Percentiles rank a stretch among this genome's conserved stretches.
phyloP scores from a whole-genome alignment of 1,140 invertebrate species.

The Sipha flava region DNA sequence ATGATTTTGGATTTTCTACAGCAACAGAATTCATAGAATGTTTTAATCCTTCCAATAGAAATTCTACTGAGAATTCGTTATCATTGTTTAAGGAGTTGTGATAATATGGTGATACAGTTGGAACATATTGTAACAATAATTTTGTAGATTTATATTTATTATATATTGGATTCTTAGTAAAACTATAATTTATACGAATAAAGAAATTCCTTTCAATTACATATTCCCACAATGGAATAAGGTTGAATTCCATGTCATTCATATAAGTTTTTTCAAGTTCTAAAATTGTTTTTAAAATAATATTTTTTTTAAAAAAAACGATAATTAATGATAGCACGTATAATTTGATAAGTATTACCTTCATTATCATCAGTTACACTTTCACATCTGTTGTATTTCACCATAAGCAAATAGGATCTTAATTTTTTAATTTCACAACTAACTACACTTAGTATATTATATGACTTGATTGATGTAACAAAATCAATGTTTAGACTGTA shows the following conservation, averaged over 20 bases:
- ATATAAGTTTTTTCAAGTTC: not conserved
- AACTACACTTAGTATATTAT: not conserved
- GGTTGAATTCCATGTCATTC: conserved; percentile 1
- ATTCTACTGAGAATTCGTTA: not conserved
- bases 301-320: too few relatives aligned
- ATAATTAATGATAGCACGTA: too few relatives aligned
- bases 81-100: not conserved
- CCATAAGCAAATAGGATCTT: not conserved
- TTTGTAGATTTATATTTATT: not conserved
- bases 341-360: not conserved
- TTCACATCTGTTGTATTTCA: not conserved
- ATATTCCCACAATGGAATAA: conserved; percentile 17
- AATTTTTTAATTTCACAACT: not conserved
- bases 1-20: not conserved
- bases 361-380: not conserved
- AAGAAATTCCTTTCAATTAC: not conserved
- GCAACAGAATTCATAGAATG: conserved; percentile 9
- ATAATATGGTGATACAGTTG: conserved; percentile 2
- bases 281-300: too few relatives aligned
- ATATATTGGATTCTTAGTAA: not conserved
- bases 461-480: not conserved
- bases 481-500: not conserved
- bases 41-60: not conserved
- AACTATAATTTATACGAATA: not conserved
- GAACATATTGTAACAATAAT: not conserved